Conservation (phyloP, 2,797 vertebrate species). For the Oreonectes daqikongensis region DNA sequence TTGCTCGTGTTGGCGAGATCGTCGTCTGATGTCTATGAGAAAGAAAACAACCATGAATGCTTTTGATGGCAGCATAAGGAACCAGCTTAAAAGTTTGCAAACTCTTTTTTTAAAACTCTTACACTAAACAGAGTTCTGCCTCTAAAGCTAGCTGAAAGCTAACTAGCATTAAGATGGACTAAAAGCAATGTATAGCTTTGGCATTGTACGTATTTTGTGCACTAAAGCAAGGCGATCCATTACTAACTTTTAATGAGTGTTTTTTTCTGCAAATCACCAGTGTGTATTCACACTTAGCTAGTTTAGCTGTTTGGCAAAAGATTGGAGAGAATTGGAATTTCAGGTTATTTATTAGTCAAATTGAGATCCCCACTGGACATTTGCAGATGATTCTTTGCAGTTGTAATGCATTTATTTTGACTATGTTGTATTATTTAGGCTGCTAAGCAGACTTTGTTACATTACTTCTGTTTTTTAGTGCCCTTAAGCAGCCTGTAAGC, state of each 20-base stretch:
- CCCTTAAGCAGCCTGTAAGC: neutral
- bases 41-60: conserved; percentile 1
- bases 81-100: neutral
- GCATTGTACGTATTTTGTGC: neutral
- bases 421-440: neutral
- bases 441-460: neutral
- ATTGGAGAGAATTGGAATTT: neutral
- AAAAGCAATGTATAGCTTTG: neutral
- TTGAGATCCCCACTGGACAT: conserved; percentile 18
- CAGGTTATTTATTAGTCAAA: neutral
- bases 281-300: conserved; percentile 2
- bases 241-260: neutral
- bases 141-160: neutral
- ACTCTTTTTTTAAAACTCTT: conserved; percentile 1
- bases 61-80: neutral
- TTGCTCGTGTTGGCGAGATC: conserved; percentile 25
- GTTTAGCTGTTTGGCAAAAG: neutral
- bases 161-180: conserved; percentile 10
- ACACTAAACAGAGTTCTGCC: neutral
- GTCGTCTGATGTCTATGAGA: conserved; percentile 53
- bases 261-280: conserved; percentile 28
- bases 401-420: too few relatives aligned
- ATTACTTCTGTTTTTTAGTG: neutral
- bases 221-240: neutral
- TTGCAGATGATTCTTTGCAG: conserved; percentile 17